Evolutionary conservation across 2,797 vertebrate genomes (phyloP).

Genomic region (Xiphophorus birchmanni): DNA sequence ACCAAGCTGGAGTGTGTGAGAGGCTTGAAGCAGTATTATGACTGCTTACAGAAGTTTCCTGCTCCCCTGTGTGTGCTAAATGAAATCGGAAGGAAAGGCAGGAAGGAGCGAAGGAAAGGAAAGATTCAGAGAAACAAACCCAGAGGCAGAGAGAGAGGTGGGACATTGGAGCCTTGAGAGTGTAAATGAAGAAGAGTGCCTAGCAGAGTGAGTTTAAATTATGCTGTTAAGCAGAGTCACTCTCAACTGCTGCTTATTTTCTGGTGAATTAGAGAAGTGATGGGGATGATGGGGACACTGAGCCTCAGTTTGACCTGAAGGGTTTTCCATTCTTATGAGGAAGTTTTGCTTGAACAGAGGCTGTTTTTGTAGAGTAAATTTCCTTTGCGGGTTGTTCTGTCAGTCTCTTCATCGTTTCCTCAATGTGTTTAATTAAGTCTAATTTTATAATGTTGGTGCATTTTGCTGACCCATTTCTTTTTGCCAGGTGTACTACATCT

Average conservation of each 20-base stretch:
- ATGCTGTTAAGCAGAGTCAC: slow-evolving; percentile 56
- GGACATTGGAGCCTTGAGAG: slow-evolving; percentile 36
- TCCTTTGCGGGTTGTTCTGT: slow-evolving; percentile 39
- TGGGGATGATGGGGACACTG: slow-evolving; percentile 56
- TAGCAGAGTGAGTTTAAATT: slow-evolving; percentile 68
- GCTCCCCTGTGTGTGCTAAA: slow-evolving; percentile 52
- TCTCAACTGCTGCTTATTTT: slow-evolving; percentile 69
- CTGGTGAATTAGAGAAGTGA: slow-evolving; percentile 70
- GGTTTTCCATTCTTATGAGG: slow-evolving; percentile 28
- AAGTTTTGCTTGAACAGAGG: slow-evolving; percentile 36
- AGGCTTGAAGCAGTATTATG: slow-evolving; percentile 41
- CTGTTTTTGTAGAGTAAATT: slow-evolving; percentile 39
- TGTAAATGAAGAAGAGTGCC: slow-evolving; percentile 62
- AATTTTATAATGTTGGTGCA: slow-evolving; percentile 17
- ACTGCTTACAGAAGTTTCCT: slow-evolving; percentile 63
- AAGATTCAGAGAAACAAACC: slow-evolving; percentile 30
- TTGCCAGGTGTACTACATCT: slow-evolving; percentile 92
- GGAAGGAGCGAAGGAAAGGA: slow-evolving; percentile 9
- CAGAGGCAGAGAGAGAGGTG: slow-evolving; percentile 18
- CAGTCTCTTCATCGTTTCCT: slow-evolving; percentile 5
- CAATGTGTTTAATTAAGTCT: slow-evolving; percentile 23
- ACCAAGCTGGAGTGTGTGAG: slow-evolving; percentile 55
- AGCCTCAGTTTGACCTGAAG: slow-evolving; percentile 47
- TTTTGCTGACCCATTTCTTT: not conserved
- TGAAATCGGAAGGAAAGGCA: slow-evolving; percentile 31